Conservation (phyloP, 2,888 invertebrate genomes). For the Campoplex capitator region DNA sequence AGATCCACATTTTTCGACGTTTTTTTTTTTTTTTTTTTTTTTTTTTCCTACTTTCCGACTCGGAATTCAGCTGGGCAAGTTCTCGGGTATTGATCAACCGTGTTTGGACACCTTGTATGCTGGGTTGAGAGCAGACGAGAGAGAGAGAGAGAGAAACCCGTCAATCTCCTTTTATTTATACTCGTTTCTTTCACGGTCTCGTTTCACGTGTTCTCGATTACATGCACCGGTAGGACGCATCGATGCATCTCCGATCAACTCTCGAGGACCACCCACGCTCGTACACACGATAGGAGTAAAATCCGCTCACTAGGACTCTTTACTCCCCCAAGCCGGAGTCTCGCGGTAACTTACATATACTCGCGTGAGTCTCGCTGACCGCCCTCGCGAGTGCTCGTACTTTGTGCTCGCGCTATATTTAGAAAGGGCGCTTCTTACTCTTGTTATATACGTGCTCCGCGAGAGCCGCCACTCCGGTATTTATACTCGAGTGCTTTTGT, state of each 20-base stretch:
- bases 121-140: neutral
- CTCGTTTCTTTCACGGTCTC: constrained; percentile 48
- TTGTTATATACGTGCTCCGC: neutral
- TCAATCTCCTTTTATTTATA: constrained; percentile 43
- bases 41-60: neutral
- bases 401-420: constrained; percentile 44
- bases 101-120: neutral
- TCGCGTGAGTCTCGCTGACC: constrained; percentile 15
- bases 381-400: constrained; percentile 36
- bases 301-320: constrained; percentile 38
- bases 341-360: constrained; percentile 19
- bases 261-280: constrained; percentile 63
- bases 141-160: constrained; percentile 10
- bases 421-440: constrained; percentile 45
- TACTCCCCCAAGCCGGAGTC: neutral
- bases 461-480: constrained; percentile 30
- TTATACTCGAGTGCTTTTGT: neutral
- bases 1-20: neutral
- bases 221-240: constrained; percentile 59
- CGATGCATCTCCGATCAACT: constrained; percentile 53
- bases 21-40: neutral
- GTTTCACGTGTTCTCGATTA: constrained; percentile 66
- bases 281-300: constrained; percentile 36
- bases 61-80: neutral
- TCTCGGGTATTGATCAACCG: neutral